Base-by-base conservation (phyloP, 2,113 vertebrate species). In the Rhea americana region DNA sequence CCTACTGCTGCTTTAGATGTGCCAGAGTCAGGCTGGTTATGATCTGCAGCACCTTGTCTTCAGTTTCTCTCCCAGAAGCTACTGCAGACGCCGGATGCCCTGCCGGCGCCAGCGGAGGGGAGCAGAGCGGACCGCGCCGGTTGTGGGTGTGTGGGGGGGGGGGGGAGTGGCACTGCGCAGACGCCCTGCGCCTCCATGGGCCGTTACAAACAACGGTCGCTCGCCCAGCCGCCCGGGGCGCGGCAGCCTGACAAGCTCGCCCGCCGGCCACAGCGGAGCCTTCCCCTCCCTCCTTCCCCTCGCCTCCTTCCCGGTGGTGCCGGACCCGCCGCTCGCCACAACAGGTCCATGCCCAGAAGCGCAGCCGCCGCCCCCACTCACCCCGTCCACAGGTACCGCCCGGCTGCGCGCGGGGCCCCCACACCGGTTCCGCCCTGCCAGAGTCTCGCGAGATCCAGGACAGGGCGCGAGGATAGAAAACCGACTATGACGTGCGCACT, bases 261-360 rank as follows among this genome's bases (percentile, higher is more conserved):
- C 43, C 5, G 6, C 16, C 17, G 55, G 28, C 55, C 28, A 7
- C 55, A 16, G 15, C 14, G 7, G 47, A 67, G 5, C 48, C 24
- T 63, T 21, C 2, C 25, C 26, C n/a, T 30, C 18, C 22, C 25
- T 4, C 9, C 41, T 13, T 43, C 41, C 41, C 41, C 41, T 13
- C 45, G 35, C 21, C 55, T 26, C 2, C 30, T 19, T 18, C 28
- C 15, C 22, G 1, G 22, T 35, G 8, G 8, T 11, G 17, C 24
- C 17, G 24, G 30, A 17, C 22, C 2, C 14, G 4, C 75, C 35
- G 7, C 45, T 18, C 32, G 0, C 12, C 18, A 3, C 22, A 20
- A n/a, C 7, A 16, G 1, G 5, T 28, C 45, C 7, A 25, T 32
- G 15, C 26, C 18, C 55, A 11, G 3, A 10, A 11, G 5, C 7